Evolutionary conservation across 1,140 invertebrate species (phyloP).

Genomic region (Oryctes rhinoceros): DNA sequence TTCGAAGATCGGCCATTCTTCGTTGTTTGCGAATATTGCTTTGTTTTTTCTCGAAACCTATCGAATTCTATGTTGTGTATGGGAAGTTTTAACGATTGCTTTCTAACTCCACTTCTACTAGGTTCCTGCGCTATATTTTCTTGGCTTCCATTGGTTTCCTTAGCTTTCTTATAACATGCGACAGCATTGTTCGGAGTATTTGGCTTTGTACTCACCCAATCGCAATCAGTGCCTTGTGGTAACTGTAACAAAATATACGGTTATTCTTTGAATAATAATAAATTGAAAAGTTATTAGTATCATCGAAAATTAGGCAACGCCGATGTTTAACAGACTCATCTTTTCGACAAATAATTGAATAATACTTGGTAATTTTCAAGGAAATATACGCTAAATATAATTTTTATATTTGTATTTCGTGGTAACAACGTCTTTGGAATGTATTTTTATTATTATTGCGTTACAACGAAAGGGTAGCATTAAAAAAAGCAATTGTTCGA

Average conservation of each 20-base stretch:
- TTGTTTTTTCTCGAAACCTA: conserved; percentile 11
- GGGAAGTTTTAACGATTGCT: conserved; percentile 41
- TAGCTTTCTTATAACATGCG: not conserved
- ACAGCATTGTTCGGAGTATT: not conserved
- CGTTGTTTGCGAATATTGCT: not conserved
- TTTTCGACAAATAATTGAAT: no score
- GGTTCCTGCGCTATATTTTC: not conserved
- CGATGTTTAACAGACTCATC: no score
- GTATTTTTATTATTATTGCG: no score
- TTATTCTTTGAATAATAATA: no score
- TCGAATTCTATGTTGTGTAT: conserved; percentile 44
- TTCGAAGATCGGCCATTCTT: not conserved
- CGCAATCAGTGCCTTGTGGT: conserved; percentile 40
- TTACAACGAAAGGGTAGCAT: no score
- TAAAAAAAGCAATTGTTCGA: no score
- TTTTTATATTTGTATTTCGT: no score
- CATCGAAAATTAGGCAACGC: no score
- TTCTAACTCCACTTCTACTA: not conserved
- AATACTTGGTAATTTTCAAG: no score
- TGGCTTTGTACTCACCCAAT: conserved; percentile 36
- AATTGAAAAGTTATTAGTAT: no score
- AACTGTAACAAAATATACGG: conserved; percentile 36
- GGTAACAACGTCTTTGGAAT: no score
- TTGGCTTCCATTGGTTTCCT: not conserved
- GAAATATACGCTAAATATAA: no score